Percentiles rank a stretch among this genome's conserved stretches.
Conservation (phyloP, 53 echinoderm and acorn worm genomes). For the Crossaster papposus region DNA sequence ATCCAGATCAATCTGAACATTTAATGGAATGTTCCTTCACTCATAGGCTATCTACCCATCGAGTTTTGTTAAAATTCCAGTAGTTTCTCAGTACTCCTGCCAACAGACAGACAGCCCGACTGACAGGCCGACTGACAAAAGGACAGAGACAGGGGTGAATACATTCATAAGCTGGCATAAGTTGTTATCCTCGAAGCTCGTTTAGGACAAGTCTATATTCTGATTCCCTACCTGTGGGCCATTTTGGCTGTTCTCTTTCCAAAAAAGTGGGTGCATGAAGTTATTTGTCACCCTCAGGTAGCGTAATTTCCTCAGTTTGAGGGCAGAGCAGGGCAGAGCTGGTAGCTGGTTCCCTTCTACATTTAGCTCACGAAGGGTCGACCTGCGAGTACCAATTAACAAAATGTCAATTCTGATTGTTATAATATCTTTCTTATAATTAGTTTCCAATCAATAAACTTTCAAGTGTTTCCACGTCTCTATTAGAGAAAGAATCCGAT, state of each 20-base stretch:
- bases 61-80: no score
- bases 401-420: not conserved
- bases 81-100: no score
- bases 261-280: conserved; percentile 95
- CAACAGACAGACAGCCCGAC: no score
- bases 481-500: not conserved
- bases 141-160: no score
- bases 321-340: conserved; percentile 82
- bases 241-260: conserved; percentile 94
- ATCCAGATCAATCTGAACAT: no score
- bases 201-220: not conserved
- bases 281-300: conserved; percentile 93
- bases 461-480: not conserved
- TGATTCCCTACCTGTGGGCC: conserved; percentile 72
- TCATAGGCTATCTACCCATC: no score
- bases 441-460: no score
- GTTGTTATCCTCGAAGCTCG: no score
- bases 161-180: no score
- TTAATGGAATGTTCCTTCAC: no score
- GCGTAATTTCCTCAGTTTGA: conserved; percentile 83
- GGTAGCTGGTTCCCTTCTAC: conserved; percentile 93
- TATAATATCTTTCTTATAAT: not conserved
- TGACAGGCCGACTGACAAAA: no score
- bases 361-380: conserved; percentile 75
- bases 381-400: not conserved